phyloP scores from a whole-genome alignment of 2,797 vertebrate species.

The Amphiprion clarkii region DNA sequence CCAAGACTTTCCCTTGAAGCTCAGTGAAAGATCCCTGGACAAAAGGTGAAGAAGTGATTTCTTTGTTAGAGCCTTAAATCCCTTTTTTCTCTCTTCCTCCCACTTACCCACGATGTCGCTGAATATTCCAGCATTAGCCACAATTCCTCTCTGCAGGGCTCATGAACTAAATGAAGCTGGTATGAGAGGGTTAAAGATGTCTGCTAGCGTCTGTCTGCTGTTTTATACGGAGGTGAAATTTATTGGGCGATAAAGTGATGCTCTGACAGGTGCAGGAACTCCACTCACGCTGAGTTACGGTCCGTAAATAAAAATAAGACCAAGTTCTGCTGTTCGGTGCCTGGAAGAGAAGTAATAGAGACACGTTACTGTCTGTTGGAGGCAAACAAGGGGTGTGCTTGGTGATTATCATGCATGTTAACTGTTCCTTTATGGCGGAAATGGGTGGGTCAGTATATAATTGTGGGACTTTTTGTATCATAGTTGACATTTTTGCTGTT shows the following conservation, averaged over 20 bases:
- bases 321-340: conserved; percentile 1
- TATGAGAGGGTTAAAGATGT: conserved; percentile 47
- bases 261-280: conserved; percentile 67
- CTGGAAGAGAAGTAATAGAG: conserved; percentile 30
- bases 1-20: conserved; percentile 59
- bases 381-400: neutral
- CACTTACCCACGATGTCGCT: conserved; percentile 40
- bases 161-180: conserved; percentile 34
- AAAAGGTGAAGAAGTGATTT: conserved; percentile 64
- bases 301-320: conserved; percentile 55
- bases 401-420: conserved; percentile 9
- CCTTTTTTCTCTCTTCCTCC: conserved; percentile 47
- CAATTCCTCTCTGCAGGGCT: conserved; percentile 26
- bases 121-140: conserved; percentile 30
- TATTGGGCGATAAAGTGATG: conserved; percentile 60
- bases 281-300: conserved; percentile 60
- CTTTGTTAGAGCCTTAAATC: conserved; percentile 68
- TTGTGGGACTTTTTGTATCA: too few species aligned
- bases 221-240: conserved; percentile 55
- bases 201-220: conserved; percentile 42
- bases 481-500: too few species aligned
- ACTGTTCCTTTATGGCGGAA: too few species aligned
- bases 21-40: conserved; percentile 67
- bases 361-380: neutral
- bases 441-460: too few species aligned